Percentiles rank a stretch among this genome's conserved stretches.
Evolutionary conservation across 2,888 invertebrate species (phyloP).

Genomic region (Ephialtes manifestator): DNA sequence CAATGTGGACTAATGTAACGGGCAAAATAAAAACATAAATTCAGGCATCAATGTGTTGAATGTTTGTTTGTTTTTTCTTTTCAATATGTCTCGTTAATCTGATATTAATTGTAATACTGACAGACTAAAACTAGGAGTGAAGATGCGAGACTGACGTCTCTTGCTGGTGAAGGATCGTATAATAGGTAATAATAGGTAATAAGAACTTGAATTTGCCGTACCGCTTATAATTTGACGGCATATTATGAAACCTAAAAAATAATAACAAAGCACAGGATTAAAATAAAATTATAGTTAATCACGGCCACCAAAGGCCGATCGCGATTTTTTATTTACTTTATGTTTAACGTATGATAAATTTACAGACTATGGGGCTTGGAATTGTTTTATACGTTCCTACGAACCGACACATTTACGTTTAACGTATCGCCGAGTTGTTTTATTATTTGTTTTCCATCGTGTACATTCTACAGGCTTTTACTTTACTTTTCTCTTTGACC

Average conservation of each 20-base stretch:
- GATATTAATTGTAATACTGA: slow-evolving; percentile 14
- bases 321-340: slow-evolving; percentile 29
- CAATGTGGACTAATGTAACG: slow-evolving; percentile 35
- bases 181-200: slow-evolving; percentile 72
- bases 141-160: slow-evolving; percentile 70
- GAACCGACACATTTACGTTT: slow-evolving; percentile 2
- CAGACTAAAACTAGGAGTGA: slow-evolving; percentile 75
- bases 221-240: slow-evolving; percentile 86
- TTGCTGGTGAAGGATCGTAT: slow-evolving; percentile 51
- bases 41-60: slow-evolving; percentile 27
- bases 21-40: slow-evolving; percentile 26
- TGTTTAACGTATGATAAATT: slow-evolving; percentile 11
- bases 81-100: not conserved
- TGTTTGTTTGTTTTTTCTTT: not conserved
- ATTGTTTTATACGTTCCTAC: not conserved
- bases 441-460: too few relatives aligned
- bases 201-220: slow-evolving; percentile 83
- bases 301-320: slow-evolving; percentile 19
- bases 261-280: slow-evolving; percentile 82
- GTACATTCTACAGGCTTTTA: too few relatives aligned
- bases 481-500: too few relatives aligned
- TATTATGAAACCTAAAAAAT: slow-evolving; percentile 86
- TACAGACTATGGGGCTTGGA: not conserved
- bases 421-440: not conserved
- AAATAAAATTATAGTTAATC: slow-evolving; percentile 71